Base-by-base conservation (phyloP, 1,140 invertebrate species). In the Artemia franciscana region DNA sequence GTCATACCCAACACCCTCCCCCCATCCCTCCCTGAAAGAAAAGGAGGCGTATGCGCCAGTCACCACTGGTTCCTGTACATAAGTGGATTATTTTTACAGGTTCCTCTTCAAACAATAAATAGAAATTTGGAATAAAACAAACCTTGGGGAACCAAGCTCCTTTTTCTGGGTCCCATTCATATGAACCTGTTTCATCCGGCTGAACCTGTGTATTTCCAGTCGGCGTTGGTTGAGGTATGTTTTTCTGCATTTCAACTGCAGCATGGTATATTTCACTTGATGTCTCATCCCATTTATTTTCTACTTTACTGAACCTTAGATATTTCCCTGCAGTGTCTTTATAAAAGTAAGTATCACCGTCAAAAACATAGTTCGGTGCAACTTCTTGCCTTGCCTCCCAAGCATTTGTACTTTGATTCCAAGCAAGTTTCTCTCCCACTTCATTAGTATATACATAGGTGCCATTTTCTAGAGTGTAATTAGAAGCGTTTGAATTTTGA, bases 131-230 rank as follows among this genome's bases (percentile, higher is more conserved):
- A n/a, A n/a, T n/a, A n/a, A n/a, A n/a, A n/a, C n/a, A 68, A 69
- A 80, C 82, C 80, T 94, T 94, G 23, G 92, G 92, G 78, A 96
- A 91, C 89, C 91, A 97, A 5, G 91, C 91, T 68, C 82, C 84
- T 72, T 89, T 94, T 28, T 82, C 79, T 59, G 76, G 76, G 75
- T 97, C 91, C 90, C 88, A 97, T 70, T 95, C 84, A 73, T 84
- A 94, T 61, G 84, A 81, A 5, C 83, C 84, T 3, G 90, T 90
- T 80, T 96, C 91, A 58, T 69, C 74, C 63, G 82, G 75, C 73
- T 95, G 91, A 12, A 15, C 12, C 12, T 15, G 81, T 86, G 66
- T 89, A 91, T 4, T 82, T 83, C 28, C 82, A 82, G 67, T 85
- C 81, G 70, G 85, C 79, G 72, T 87, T 83, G 74, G 81, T 85